Percentiles rank a stretch among this genome's conserved stretches.
These are phyloP conservation scores for Coptodon bakossiorum DNA, from an alignment of 2,113 vertebrate species.

Conservation along the genomic window DNA sequence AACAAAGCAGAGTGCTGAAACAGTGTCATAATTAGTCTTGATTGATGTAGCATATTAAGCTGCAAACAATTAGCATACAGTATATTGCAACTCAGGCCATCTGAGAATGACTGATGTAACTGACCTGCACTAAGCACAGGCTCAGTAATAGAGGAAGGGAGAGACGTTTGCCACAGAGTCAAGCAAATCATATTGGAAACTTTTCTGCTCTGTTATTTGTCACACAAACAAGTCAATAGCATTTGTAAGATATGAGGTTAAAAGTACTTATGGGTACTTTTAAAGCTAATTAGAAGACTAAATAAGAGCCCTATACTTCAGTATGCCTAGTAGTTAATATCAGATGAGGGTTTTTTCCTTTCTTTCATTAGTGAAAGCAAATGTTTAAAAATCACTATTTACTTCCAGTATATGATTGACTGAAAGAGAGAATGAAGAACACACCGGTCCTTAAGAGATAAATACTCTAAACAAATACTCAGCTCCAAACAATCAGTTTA, in stretches of 20 bases:
- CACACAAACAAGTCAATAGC: constrained; percentile 66
- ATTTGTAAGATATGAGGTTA: constrained; percentile 67
- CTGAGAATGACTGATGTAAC: constrained; percentile 61
- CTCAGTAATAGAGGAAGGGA: constrained; percentile 1
- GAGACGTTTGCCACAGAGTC: neutral
- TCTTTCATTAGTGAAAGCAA: neutral
- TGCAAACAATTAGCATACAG: constrained; percentile 78
- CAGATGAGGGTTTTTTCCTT: neutral
- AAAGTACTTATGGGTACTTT: constrained; percentile 72
- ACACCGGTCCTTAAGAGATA: neutral
- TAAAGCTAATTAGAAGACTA: constrained; percentile 44
- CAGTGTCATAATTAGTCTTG: constrained; percentile 84
- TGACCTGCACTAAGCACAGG: constrained; percentile 25
- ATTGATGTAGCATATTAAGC: constrained; percentile 86
- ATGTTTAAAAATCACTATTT: neutral
- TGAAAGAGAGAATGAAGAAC: neutral
- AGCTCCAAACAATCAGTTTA: neutral
- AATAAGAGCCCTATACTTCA: neutral
- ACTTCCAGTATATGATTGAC: neutral
- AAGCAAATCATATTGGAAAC: neutral
- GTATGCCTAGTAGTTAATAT: neutral
- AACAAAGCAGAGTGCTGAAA: constrained; percentile 57
- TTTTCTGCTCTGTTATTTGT: constrained; percentile 57
- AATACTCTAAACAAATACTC: neutral
- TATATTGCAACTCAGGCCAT: constrained; percentile 65